Evolutionary conservation across 2,113 vertebrate genomes (phyloP).

Genomic region (Thamnophis sirtalis): DNA sequence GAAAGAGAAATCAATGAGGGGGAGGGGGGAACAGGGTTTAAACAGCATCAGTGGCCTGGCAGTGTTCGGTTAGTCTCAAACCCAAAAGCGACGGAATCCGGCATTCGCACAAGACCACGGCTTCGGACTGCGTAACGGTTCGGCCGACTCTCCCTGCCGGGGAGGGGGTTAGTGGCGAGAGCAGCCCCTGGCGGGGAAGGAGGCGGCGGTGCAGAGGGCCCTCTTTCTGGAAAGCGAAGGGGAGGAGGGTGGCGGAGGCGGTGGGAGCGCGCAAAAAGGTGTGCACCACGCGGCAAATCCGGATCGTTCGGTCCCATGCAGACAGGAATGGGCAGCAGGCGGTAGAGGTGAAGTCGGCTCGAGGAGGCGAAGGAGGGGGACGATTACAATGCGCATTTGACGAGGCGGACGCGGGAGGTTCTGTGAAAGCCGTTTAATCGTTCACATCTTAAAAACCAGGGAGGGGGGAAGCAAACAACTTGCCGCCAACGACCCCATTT

Average conservation of each 20-base stretch:
- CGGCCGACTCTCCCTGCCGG: neutral
- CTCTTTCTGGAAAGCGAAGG: neutral
- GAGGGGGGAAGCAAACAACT: neutral
- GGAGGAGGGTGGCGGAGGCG: neutral
- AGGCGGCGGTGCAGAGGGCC: neutral
- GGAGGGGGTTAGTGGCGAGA: neutral
- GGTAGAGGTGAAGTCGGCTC: neutral
- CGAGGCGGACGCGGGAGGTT: slow-evolving; percentile 17
- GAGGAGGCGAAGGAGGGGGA: neutral
- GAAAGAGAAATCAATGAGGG: slow-evolving; percentile 5
- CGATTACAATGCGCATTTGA: neutral
- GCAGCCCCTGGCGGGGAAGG: neutral
- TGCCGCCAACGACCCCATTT: neutral
- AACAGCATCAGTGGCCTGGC: neutral
- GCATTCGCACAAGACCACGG: neutral
- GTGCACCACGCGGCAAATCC: neutral
- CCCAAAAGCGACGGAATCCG: neutral
- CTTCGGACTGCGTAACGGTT: neutral
- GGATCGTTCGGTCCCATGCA: neutral
- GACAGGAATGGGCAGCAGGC: neutral
- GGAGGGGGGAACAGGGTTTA: neutral
- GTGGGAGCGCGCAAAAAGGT: neutral
- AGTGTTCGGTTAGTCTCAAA: neutral
- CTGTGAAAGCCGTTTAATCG: slow-evolving; percentile 30
- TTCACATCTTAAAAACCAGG: neutral